These are phyloP conservation scores for Macrotis lagotis DNA, from an alignment of 2,113 vertebrate genomes.

Conservation along the genomic window DNA sequence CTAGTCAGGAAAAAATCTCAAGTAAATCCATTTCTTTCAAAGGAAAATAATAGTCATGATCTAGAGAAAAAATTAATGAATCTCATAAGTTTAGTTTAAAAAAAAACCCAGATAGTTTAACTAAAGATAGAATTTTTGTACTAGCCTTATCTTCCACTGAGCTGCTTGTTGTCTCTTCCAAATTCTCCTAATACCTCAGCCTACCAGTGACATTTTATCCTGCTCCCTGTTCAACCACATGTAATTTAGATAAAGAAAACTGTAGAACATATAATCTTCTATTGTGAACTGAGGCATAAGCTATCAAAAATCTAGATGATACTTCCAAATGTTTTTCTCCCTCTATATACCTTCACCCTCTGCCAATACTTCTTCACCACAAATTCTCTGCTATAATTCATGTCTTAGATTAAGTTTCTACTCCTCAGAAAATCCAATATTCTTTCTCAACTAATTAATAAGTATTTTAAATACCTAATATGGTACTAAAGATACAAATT, in stretches of 20 bases:
- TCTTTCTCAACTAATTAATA: neutral
- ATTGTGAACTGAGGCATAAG: neutral
- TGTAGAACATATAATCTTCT: neutral
- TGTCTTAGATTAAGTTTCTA: neutral
- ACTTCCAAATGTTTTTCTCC: neutral
- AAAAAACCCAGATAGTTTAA: no score
- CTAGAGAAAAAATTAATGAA: neutral
- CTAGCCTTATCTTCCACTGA: no score
- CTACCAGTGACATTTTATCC: neutral
- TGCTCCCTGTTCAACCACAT: neutral
- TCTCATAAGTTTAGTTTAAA: no score
- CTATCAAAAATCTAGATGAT: neutral
- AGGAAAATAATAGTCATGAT: neutral
- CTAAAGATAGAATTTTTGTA: neutral
- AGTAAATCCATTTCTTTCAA: neutral
- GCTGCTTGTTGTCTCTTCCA: neutral
- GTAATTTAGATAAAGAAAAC: neutral
- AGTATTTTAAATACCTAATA: neutral
- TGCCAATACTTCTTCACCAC: neutral
- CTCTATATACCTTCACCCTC: neutral
- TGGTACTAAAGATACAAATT: neutral
- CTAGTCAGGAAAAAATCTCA: neutral
- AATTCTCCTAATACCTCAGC: neutral
- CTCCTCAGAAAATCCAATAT: neutral
- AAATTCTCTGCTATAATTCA: neutral